A percentile compares a stretch with the other conserved stretches of the same genome.
Evolutionary conservation across 2,888 invertebrate species (phyloP).

Genomic region (Nasonia oneida): DNA sequence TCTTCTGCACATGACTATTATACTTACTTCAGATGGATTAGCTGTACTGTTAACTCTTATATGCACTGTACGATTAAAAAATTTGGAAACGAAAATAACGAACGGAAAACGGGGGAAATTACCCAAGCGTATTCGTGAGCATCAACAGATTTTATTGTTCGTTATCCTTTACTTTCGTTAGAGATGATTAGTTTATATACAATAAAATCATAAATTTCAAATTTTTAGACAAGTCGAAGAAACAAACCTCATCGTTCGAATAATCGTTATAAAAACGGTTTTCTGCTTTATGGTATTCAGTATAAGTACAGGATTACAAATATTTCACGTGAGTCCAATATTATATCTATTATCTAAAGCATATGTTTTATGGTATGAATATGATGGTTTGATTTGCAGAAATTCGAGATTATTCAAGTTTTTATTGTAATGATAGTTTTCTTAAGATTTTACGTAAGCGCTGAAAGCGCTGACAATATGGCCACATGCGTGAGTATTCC

Average conservation of each 20-base stretch:
- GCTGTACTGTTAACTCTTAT: neutral
- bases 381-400: neutral
- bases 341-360: neutral
- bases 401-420: neutral
- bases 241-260: neutral
- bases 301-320: conserved; percentile 21
- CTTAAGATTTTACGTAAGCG: conserved; percentile 15
- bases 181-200: neutral
- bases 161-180: neutral
- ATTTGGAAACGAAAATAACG: neutral
- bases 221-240: neutral
- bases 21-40: neutral
- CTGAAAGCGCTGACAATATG: conserved; percentile 16
- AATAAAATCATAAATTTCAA: neutral
- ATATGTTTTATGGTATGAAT: neutral
- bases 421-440: neutral
- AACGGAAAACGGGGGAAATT: neutral
- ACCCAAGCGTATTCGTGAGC: neutral
- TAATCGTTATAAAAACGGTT: conserved; percentile 25
- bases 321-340: conserved; percentile 7
- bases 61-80: neutral
- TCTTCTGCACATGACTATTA: neutral
- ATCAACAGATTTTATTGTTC: conserved; percentile 24
- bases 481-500: neutral
- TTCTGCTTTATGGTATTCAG: neutral